These are phyloP conservation scores for Dioctria linearis DNA, from an alignment of 2,888 invertebrate genomes.

Conservation along the genomic window DNA sequence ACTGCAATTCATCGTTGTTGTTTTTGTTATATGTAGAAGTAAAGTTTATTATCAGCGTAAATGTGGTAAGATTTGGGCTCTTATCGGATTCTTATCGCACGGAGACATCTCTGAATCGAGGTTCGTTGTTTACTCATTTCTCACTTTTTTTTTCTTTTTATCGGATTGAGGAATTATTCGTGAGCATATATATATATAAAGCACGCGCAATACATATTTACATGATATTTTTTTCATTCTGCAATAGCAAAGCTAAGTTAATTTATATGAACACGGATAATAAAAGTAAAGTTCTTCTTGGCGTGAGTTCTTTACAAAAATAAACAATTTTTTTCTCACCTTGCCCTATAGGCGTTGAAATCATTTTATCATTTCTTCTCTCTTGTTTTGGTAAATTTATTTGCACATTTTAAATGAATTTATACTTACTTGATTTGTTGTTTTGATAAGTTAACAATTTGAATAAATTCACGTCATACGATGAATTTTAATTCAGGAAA, in stretches of 20 bases:
- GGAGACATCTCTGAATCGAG: slow-evolving; percentile 20
- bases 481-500: background rate
- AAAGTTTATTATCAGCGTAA: background rate
- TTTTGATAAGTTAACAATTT: background rate
- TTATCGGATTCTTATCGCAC: slow-evolving; percentile 32
- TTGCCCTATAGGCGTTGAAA: slow-evolving; percentile 39
- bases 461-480: slow-evolving; percentile 1
- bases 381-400: background rate
- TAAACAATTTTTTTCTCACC: background rate
- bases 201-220: too few relatives aligned
- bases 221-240: background rate
- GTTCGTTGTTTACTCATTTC: slow-evolving; percentile 30
- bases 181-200: background rate
- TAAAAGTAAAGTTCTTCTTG: too few relatives aligned
- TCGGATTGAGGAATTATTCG: slow-evolving; percentile 6
- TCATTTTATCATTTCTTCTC: slow-evolving; percentile 17
- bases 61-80: background rate
- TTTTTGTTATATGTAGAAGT: background rate
- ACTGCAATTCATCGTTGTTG: background rate
- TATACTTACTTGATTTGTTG: slow-evolving; percentile 14
- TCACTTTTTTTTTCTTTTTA: background rate
- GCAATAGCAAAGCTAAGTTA: background rate
- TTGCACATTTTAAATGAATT: background rate
- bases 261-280: background rate
- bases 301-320: background rate